phyloP scores from a whole-genome alignment of 2,113 vertebrate genomes.

The Egretta garzetta region DNA sequence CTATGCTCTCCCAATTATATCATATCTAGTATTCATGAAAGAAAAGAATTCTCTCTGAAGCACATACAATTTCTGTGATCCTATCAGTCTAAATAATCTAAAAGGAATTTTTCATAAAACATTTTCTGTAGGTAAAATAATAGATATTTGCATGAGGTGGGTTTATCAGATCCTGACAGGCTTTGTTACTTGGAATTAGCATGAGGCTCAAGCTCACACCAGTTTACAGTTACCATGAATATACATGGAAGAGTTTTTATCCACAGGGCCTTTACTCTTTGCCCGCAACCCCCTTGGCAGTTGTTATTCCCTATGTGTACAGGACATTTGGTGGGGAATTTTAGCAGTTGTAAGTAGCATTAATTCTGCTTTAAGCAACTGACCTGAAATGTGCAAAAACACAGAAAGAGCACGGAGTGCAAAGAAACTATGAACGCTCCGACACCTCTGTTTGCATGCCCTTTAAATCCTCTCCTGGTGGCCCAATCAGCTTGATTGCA shows the following conservation, averaged over 20 bases:
- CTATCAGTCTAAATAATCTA: not conserved
- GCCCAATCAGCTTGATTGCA: not conserved
- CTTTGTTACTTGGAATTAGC: not conserved
- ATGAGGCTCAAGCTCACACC: not conserved
- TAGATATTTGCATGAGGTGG: not conserved
- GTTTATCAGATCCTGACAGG: not conserved
- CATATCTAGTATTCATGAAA: not conserved
- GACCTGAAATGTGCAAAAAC: slow-evolving; percentile 20
- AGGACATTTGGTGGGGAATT: not conserved
- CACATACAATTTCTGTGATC: not conserved
- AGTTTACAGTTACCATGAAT: not conserved
- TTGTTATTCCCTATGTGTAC: not conserved
- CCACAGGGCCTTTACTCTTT: not conserved
- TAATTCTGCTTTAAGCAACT: slow-evolving; percentile 6
- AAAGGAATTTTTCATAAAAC: not conserved
- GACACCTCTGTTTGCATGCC: not conserved
- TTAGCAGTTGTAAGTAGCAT: not conserved
- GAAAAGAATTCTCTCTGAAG: not conserved
- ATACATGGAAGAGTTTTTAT: not conserved
- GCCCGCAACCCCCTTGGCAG: not conserved
- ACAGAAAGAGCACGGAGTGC: not conserved
- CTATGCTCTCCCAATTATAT: not conserved
- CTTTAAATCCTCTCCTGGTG: not conserved
- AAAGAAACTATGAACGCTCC: not conserved
- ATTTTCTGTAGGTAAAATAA: not conserved